Evolutionary conservation across 2,888 invertebrate genomes (phyloP), one percentile per base, ranked within the genome.

Genomic region (Gymnoscelis rufifasciata): DNA sequence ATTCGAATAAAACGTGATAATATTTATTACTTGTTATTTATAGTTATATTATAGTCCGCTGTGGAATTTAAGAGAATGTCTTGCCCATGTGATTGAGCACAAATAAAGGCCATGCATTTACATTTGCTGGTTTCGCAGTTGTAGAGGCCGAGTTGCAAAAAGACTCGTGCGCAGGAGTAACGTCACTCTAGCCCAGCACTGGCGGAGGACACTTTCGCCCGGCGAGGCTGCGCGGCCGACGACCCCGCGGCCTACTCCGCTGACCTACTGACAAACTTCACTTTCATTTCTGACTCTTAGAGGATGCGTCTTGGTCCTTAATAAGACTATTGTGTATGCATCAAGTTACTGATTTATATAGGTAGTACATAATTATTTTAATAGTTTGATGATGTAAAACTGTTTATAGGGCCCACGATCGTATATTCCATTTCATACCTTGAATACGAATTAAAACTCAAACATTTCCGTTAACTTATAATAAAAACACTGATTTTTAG

Each of bases 101-200:
- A 71, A 75, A 71, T 73, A 77, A 74, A 83, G 82, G 82, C 74
- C 78, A 77, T 72, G 68, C 73, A 78, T 79, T 82, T 80, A 81
- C 81, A 81, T 83, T 83, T 74, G 74, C 45, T 50, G 71, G 68
- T 82, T 81, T 83, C 77, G 76, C 74, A 80, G 82, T 78, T 81
- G 81, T 78, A 82, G 83, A 84, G 87, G 88, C 83, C 88, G 82
- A 81, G 76, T 87, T 88, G 87, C 88, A 86, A 87, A 86, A 83
- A 56, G 49, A 75, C 67, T 76, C 82, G 81, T 82, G 87, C 83
- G 86, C 83, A 70, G 74, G 72, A 68, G 69, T 31, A 31, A 74
- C 72, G 75, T n/a, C n/a, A n/a, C n/a, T n/a, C n/a, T n/a, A n/a
- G n/a, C 71, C 72, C 68, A 64, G 69, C 58, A 31, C 14, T 31